Conservation (phyloP, 2,113 vertebrate species). For the Columbina picui region DNA sequence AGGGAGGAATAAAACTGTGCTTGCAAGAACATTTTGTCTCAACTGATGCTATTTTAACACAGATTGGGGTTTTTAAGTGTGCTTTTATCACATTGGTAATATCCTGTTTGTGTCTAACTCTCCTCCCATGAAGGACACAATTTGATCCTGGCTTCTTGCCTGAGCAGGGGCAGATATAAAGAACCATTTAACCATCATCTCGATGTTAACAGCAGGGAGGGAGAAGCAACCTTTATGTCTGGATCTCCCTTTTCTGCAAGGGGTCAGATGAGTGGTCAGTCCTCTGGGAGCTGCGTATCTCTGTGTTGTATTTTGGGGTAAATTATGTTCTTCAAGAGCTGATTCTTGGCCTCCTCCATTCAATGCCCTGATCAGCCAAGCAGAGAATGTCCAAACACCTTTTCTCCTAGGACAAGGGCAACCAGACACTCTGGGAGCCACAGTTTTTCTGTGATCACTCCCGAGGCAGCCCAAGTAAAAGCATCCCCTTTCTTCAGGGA, state of each 20-base stretch:
- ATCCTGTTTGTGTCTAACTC: not conserved
- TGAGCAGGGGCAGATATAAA: not conserved
- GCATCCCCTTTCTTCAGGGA: not conserved
- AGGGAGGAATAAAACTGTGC: not conserved
- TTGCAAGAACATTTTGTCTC: not conserved
- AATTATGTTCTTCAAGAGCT: not conserved
- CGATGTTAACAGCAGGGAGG: not conserved
- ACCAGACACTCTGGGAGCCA: not conserved
- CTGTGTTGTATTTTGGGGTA: not conserved
- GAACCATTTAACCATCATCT: not conserved
- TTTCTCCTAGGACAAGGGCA: not conserved
- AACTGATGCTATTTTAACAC: not conserved
- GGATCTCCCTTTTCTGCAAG: not conserved
- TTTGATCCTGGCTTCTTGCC: not conserved
- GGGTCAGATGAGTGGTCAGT: not conserved
- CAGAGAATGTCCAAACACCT: not conserved
- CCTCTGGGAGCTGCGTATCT: not conserved
- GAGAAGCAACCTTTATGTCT: not conserved
- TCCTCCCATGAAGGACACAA: not conserved
- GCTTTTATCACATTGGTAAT: not conserved
- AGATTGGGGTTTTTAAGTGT: not conserved
- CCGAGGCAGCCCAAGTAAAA: not conserved
- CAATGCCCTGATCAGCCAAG: not conserved
- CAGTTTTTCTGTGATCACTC: not conserved
- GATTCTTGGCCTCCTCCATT: not conserved